Conservation (phyloP, 2,888 invertebrate genomes). For the Phengaris alcon region DNA sequence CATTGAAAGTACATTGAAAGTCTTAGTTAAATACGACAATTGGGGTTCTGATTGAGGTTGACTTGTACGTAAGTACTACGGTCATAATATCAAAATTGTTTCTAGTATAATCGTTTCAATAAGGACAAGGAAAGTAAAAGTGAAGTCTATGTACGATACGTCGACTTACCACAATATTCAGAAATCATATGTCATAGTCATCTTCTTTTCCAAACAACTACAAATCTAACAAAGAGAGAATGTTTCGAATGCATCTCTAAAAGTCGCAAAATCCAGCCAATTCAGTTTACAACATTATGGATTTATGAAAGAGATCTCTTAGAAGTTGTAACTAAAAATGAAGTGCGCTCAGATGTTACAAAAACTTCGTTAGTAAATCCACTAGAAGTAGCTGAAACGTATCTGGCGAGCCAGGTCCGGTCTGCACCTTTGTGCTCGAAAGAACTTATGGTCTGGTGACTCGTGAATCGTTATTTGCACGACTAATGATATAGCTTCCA, state of each 20-base stretch:
- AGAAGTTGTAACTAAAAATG: conserved; percentile 36
- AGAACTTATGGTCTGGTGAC: conserved; percentile 54
- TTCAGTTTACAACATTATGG: conserved; percentile 19
- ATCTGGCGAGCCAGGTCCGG: conserved; percentile 40
- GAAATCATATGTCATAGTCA: too few relatives aligned
- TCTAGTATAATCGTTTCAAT: too few relatives aligned
- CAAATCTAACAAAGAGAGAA: too few relatives aligned
- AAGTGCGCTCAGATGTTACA: conserved; percentile 37
- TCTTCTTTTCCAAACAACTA: too few relatives aligned
- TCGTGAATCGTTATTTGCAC: conserved; percentile 48
- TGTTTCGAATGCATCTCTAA: neutral
- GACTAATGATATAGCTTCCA: conserved; percentile 56
- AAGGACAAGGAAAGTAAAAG: too few relatives aligned
- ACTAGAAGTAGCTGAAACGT: conserved; percentile 43
- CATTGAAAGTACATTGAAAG: too few relatives aligned
- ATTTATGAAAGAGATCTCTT: conserved; percentile 21
- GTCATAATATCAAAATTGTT: too few relatives aligned
- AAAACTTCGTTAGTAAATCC: conserved; percentile 37
- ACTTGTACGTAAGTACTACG: too few relatives aligned
- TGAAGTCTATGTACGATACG: too few relatives aligned
- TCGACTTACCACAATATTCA: too few relatives aligned
- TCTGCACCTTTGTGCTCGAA: conserved; percentile 55
- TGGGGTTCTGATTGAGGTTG: too few relatives aligned
- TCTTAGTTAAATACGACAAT: too few relatives aligned
- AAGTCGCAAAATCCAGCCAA: neutral